Evolutionary conservation across 1,140 invertebrate genomes (phyloP).

Genomic region (Solenopsis invicta): DNA sequence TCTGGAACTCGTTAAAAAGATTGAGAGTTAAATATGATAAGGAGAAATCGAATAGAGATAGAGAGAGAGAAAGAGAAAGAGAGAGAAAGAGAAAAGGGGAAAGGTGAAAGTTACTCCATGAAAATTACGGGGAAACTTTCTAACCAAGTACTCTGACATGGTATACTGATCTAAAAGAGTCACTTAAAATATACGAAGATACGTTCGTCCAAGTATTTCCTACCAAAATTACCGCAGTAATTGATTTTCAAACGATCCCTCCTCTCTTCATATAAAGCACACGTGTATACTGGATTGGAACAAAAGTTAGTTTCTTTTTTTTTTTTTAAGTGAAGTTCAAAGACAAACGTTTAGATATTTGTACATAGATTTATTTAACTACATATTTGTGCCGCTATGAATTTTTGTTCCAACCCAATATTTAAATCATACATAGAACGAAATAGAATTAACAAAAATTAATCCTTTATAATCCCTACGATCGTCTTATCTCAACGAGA

Average conservation of each 20-base stretch:
- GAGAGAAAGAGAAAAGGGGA: not conserved
- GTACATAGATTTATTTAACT: too few species aligned
- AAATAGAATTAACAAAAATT: not conserved
- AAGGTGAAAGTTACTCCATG: not conserved
- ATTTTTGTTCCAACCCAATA: too few species aligned
- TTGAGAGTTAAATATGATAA: conserved; percentile 67
- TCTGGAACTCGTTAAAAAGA: conserved; percentile 64
- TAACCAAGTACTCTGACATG: conserved; percentile 23
- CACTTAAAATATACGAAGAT: conserved; percentile 28
- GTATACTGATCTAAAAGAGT: conserved; percentile 43
- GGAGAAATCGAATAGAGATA: conserved; percentile 38
- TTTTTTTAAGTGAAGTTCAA: too few species aligned
- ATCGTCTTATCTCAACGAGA: conserved; percentile 26
- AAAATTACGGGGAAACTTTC: conserved; percentile 56
- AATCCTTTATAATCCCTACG: not conserved
- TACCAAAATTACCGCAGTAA: conserved; percentile 14
- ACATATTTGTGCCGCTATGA: too few species aligned
- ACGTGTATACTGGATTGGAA: not conserved
- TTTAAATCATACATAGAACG: not conserved
- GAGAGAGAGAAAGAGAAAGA: not conserved
- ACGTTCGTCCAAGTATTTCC: not conserved
- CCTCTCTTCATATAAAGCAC: not conserved
- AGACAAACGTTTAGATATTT: too few species aligned
- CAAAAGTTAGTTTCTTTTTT: too few species aligned
- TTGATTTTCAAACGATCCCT: not conserved